These are phyloP conservation scores for Toxotes jaculatrix DNA, from an alignment of 2,113 vertebrate genomes.

Conservation along the genomic window DNA sequence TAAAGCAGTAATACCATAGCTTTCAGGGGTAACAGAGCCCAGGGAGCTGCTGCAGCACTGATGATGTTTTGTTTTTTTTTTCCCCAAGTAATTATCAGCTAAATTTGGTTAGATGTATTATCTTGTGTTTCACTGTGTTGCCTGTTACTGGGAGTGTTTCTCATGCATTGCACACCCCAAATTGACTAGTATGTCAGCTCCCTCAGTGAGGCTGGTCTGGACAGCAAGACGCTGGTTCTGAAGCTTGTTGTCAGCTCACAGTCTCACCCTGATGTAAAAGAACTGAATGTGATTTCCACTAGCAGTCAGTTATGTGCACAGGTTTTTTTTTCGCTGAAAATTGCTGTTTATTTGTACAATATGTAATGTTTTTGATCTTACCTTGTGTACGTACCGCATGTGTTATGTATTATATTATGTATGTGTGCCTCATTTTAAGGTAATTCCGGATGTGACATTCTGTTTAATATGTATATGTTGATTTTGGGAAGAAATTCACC, in stretches of 20 bases:
- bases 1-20: neutral
- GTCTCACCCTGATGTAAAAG: neutral
- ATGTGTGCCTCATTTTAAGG: conserved; percentile 53
- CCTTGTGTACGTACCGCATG: conserved; percentile 55
- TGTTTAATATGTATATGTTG: conserved; percentile 58
- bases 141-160: conserved; percentile 26
- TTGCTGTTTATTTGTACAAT: conserved; percentile 54
- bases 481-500: conserved; percentile 31
- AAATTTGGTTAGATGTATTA: conserved; percentile 17
- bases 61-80: neutral
- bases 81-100: neutral
- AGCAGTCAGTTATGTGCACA: conserved; percentile 29
- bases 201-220: neutral
- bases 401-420: conserved; percentile 41
- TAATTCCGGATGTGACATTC: conserved; percentile 48
- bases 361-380: conserved; percentile 32
- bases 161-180: neutral
- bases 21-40: neutral
- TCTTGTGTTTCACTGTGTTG: conserved; percentile 39
- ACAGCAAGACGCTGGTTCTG: conserved; percentile 6
- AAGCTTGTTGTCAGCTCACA: conserved; percentile 5
- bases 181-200: neutral
- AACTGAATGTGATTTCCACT: conserved; percentile 22
- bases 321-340: conserved; percentile 8
- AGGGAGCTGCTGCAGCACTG: conserved; percentile 5